These are phyloP conservation scores for Malthinus flaveolus DNA, from an alignment of 2,888 invertebrate species.

Conservation along the genomic window DNA sequence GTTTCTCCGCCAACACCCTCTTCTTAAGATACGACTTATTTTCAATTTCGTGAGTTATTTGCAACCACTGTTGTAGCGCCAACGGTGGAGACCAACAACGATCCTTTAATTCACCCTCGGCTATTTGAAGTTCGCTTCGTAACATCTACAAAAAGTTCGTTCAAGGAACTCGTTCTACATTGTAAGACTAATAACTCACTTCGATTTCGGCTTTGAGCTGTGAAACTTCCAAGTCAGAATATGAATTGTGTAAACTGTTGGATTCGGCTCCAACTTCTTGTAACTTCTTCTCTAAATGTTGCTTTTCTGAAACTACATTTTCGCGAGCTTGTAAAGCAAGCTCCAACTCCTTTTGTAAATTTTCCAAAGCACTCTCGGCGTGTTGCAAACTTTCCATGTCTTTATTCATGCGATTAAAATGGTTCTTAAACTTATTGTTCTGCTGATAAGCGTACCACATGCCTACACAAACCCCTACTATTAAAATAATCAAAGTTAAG, in stretches of 20 bases:
- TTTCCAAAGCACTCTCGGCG: constrained; percentile 84
- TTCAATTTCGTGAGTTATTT: constrained; percentile 95
- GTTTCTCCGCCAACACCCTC: constrained; percentile 78
- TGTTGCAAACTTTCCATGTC: constrained; percentile 91
- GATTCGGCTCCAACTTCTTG: constrained; percentile 73
- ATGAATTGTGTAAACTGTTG: constrained; percentile 67
- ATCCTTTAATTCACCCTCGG: constrained; percentile 89
- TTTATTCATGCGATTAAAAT: constrained; percentile 88
- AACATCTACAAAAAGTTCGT: constrained; percentile 62
- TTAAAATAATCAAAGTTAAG: constrained; percentile 78
- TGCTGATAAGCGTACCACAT: constrained; percentile 92
- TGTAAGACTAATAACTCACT: constrained; percentile 52
- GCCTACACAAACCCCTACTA: constrained; percentile 83
- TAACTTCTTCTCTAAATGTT: constrained; percentile 78
- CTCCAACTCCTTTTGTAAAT: constrained; percentile 83
- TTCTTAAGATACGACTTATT: constrained; percentile 85
- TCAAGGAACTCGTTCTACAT: background rate
- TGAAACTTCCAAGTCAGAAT: constrained; percentile 79
- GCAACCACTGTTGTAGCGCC: constrained; percentile 92
- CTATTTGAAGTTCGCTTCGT: constrained; percentile 78
- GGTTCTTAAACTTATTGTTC: constrained; percentile 82
- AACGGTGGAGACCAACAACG: constrained; percentile 88
- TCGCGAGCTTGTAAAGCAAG: constrained; percentile 82
- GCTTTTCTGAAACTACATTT: constrained; percentile 78
- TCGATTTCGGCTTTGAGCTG: constrained; percentile 84